Percentiles rank a stretch among this genome's conserved stretches.
Conservation (phyloP, 2,113 vertebrate genomes). For the Phylloscopus whistleri region DNA sequence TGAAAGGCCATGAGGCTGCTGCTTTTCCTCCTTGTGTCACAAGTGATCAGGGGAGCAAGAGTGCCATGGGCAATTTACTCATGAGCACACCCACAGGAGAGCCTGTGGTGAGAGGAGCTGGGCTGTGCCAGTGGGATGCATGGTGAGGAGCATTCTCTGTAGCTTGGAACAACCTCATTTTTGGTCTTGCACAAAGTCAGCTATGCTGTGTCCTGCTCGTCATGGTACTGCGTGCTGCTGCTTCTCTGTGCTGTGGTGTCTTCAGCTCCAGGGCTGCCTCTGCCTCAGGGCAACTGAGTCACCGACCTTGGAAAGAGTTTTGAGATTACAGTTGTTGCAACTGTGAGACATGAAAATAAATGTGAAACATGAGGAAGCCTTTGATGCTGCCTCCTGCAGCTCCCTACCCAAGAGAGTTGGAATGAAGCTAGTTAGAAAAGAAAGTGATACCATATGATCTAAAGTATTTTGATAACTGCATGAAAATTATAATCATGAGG, state of each 20-base stretch:
- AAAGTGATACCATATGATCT: conserved; percentile 1
- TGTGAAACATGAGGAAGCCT: not conserved
- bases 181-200: not conserved
- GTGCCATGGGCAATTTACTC: not conserved
- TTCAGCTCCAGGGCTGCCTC: not conserved
- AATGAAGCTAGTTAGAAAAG: conserved; percentile 4
- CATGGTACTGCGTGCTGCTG: fast-evolving
- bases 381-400: conserved; percentile 37
- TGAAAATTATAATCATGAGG: not conserved
- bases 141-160: not conserved
- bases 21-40: not conserved
- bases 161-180: not conserved
- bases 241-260: not conserved
- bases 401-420: not conserved
- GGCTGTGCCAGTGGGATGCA: fast-evolving
- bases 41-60: not conserved
- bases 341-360: conserved; percentile 2
- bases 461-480: conserved; percentile 19
- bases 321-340: not conserved
- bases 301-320: not conserved
- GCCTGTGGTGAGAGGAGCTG: not conserved
- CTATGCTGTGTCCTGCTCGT: not conserved
- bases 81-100: fast-evolving
- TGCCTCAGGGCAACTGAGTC: not conserved
- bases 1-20: not conserved